Base-by-base conservation (phyloP, 2,888 invertebrate species). In the Imbricaverruca yamaguchii region DNA sequence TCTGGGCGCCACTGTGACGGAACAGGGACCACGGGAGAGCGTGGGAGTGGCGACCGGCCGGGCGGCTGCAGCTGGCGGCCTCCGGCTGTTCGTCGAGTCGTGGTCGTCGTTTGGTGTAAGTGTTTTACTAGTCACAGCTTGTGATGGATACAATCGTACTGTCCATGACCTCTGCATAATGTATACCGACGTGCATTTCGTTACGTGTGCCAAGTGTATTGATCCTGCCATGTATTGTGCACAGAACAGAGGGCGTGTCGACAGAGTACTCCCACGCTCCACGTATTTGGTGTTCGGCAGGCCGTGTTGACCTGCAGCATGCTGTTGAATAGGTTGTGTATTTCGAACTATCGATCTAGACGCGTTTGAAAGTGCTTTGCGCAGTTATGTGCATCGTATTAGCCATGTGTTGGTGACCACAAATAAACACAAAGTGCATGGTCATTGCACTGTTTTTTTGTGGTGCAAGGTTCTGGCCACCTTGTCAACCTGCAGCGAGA, bases 81-180 rank as follows among this genome's bases (percentile, higher is more conserved):
- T 39, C 39, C 39, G 39, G 39, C 4, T 39, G 39, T 4, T 39
- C 39, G 39, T 39, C 39, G 39, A 39, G 39, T 39, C 4, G 39
- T 39, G 39, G 39, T 39, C 39, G 39, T 39, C 39, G 39, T 39
- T 39, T 53, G 69, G 53, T 69, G 10, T 74, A 55, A 74, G 74
- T n/a, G 74, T 74, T 74, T 55, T 21, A 74, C 74, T 74, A 74
- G 74, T 74, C 74, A 74, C 74, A 6, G 74, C 74, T 74, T 74
- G 74, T 74, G 74, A 74, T 74, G 74, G 55, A 21, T 53, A 18
- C 10, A 4, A 23, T 0, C 55, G 74, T 13, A 23, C 65, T n/a
- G 23, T 23, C 23, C 65, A n/a, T n/a, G 65, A 65, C n/a, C 74
- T 21, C 74, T 59, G 74, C 74, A 74, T 74, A 74, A 74, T 74